Conservation (phyloP, 2,797 vertebrate genomes). For the Podargus strigoides region DNA sequence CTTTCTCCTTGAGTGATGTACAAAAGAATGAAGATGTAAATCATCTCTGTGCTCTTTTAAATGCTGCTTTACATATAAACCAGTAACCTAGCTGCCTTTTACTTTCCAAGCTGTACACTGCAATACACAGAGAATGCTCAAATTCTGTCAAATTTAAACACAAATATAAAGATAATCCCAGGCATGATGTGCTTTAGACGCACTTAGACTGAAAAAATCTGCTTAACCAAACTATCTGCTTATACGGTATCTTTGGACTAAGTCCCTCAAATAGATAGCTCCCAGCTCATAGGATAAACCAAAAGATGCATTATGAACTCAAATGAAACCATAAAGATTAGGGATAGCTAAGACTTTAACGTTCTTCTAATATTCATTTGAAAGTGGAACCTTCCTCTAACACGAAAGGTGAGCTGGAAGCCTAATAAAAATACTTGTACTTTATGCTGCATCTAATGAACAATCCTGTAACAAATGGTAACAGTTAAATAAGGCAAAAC, state of each 20-base stretch:
- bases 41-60: not conserved
- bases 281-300: not conserved
- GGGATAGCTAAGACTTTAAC: constrained; percentile 14
- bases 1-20: constrained; percentile 21
- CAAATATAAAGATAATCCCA: constrained; percentile 45
- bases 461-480: not conserved
- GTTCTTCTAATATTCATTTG: constrained; percentile 26
- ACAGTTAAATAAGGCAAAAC: constrained; percentile 2
- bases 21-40: constrained; percentile 8
- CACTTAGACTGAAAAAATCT: constrained; percentile 43
- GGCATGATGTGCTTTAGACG: constrained; percentile 26
- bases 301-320: not conserved
- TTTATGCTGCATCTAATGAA: not conserved
- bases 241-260: not conserved
- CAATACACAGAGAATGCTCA: constrained; percentile 5
- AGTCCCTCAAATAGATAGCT: constrained; percentile 19
- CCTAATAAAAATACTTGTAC: not conserved
- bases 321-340: constrained; percentile 34
- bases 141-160: constrained; percentile 41
- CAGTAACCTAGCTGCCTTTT: not conserved
- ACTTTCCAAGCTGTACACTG: not conserved
- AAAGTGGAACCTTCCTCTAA: constrained; percentile 8
- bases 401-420: not conserved
- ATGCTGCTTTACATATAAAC: not conserved
- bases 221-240: constrained; percentile 41